Evolutionary conservation across 2,888 invertebrate species (phyloP), one percentile per base, ranked within the genome.

Genomic region (Tachina lurida): DNA sequence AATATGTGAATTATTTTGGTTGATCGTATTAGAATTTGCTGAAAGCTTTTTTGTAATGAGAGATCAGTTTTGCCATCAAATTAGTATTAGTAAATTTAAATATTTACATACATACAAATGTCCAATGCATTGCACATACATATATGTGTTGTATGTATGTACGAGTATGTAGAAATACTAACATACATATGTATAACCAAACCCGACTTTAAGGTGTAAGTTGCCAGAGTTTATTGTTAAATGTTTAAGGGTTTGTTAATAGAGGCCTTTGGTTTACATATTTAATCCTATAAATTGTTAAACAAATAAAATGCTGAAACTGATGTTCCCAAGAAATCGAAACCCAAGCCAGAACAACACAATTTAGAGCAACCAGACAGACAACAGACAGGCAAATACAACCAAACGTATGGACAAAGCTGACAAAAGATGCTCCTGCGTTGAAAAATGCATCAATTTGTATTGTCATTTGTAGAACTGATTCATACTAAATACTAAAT

Each of bases 241-340:
- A 52, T 77, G 10, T 17, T 82, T 77, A 58, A 77, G 74, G 74
- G 74, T 58, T 80, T 58, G n/a, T 19, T 45, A 39, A 17, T n/a
- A 17, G 19, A 60, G 43, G 15, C 31, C 62, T 67, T 62, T 63
- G 17, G 10, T 52, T 41, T 65, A 31, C 31, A 31, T 7, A 47
- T 10, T 77, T 73, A 83, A 65, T 77, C 52, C 65, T 60, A 71
- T 77, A 77, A 83, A 81, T 71, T 89, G 84, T 85, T 86, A 73
- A 77, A 45, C 52, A 83, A 83, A 83, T 83, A 65, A 76, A 75
- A 70, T 80, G 39, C 67, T 81, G 47, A 52, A 43, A 31, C 47
- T 70, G 54, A 58, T 77, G 81, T 85, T 85, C 84, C 74, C 84
- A 85, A 31, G 84, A 85, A 85, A 85, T 54, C 67, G 82, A 82